A percentile compares a stretch with the other conserved stretches of the same genome.
Evolutionary conservation across 2,797 vertebrate genomes (phyloP).

Genomic region (Sus cebifrons): DNA sequence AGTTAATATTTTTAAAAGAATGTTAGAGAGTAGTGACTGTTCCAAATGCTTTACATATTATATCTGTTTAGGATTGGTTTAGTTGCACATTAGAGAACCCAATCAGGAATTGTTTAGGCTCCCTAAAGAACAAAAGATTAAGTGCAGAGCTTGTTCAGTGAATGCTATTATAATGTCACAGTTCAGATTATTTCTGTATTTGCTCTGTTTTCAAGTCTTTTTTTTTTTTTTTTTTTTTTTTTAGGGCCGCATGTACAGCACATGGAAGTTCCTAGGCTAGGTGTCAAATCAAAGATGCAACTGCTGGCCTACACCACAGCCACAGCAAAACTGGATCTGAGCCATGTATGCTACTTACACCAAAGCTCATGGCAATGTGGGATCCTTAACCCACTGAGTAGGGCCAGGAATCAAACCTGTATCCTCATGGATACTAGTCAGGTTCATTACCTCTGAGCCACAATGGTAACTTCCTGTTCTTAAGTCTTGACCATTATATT

Average conservation of each 20-base stretch:
- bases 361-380: no score
- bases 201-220: not conserved
- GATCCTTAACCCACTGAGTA: no score
- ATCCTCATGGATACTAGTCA: no score
- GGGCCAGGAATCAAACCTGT: no score
- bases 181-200: not conserved
- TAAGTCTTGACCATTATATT: not conserved
- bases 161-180: not conserved
- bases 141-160: not conserved
- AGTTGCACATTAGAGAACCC: not conserved
- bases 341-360: no score
- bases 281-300: no score
- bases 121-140: not conserved
- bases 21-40: not conserved
- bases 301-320: no score
- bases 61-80: not conserved
- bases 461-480: not conserved
- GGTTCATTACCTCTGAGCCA: no score
- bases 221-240: no score
- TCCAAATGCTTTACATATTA: not conserved
- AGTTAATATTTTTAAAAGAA: not conserved
- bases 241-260: no score
- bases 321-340: no score
- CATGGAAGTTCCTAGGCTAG: no score
- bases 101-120: not conserved